Evolutionary conservation across 2,113 vertebrate genomes (phyloP).

Genomic region (Salminus brasiliensis): DNA sequence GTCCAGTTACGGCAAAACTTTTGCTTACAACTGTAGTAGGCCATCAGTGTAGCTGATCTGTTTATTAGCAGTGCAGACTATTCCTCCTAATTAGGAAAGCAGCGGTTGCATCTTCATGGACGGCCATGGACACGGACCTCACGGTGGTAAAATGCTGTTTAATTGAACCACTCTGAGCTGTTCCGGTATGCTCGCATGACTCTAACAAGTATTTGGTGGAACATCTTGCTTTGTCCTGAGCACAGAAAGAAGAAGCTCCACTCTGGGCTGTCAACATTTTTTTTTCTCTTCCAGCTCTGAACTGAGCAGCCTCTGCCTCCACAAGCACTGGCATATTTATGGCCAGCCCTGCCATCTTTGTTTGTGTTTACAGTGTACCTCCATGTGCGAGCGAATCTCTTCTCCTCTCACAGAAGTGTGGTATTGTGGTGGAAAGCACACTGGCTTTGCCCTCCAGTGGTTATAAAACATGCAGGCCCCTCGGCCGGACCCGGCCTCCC

Average conservation of each 20-base stretch:
- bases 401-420: constrained; percentile 30
- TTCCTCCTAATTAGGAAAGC: not conserved
- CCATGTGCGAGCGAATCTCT: constrained; percentile 24
- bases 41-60: no score
- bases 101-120: not conserved
- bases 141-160: not conserved
- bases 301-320: not conserved
- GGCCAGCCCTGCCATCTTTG: constrained; percentile 7
- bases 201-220: not conserved
- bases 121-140: not conserved
- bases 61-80: no score
- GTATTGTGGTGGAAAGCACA: constrained; percentile 25
- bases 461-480: constrained; percentile 75
- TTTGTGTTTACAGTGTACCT: constrained; percentile 49
- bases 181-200: not conserved
- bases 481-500: constrained; percentile 68
- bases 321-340: constrained; percentile 5
- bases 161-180: not conserved
- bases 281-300: constrained; percentile 4
- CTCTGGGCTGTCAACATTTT: not conserved
- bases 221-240: constrained; percentile 3
- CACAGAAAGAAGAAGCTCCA: constrained; percentile 1
- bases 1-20: no score
- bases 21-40: no score
- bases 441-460: constrained; percentile 68